phyloP scores from a whole-genome alignment of 2,888 invertebrate species.

The Drosophila greeni region DNA sequence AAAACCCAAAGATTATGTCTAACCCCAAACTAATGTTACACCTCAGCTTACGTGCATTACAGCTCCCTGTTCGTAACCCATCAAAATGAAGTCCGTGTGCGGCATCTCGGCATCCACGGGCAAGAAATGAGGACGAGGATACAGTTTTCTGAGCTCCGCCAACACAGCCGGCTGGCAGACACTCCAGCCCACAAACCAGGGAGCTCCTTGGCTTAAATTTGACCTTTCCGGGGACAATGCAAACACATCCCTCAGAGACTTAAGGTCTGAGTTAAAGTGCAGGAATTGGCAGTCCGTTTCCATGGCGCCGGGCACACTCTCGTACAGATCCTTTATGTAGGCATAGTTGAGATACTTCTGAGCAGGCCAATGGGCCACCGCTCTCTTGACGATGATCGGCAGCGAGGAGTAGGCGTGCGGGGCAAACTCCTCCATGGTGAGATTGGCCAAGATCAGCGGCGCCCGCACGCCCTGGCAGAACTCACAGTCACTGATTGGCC shows the following conservation, averaged over 20 bases:
- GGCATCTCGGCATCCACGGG: conserved; percentile 94
- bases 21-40: neutral
- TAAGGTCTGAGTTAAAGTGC: conserved; percentile 90
- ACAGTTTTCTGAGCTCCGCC: conserved; percentile 86
- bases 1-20: neutral
- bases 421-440: conserved; percentile 84
- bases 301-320: conserved; percentile 84
- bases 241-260: conserved; percentile 87
- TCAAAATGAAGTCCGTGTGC: conserved; percentile 92
- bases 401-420: conserved; percentile 87
- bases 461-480: conserved; percentile 85
- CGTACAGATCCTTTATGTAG: conserved; percentile 85
- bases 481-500: conserved; percentile 89
- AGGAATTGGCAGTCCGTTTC: conserved; percentile 92
- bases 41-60: conserved; percentile 88
- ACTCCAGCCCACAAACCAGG: conserved; percentile 96
- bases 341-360: conserved; percentile 83
- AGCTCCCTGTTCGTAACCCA: conserved; percentile 94
- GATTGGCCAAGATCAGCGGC: conserved; percentile 84
- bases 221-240: conserved; percentile 85
- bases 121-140: conserved; percentile 90
- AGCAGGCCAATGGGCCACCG: conserved; percentile 88
- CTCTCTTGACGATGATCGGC: conserved; percentile 89
- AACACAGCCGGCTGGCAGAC: conserved; percentile 92
- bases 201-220: conserved; percentile 81